phyloP scores from a whole-genome alignment of 2,888 invertebrate genomes.

The Agriopis leucophaearia region DNA sequence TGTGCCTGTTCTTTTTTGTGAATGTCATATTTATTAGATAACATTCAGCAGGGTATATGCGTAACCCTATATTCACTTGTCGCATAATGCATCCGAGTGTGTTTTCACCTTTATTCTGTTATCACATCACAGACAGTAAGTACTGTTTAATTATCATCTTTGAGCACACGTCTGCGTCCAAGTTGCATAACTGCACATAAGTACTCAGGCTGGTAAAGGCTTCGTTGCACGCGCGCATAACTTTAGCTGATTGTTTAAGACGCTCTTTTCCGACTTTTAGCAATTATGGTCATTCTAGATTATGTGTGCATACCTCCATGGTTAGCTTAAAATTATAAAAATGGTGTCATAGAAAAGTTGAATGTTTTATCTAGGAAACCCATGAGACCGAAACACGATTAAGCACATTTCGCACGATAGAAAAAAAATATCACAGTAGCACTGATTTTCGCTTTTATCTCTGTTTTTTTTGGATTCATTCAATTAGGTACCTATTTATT shows the following conservation, averaged over 20 bases:
- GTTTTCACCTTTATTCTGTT: constrained; percentile 7
- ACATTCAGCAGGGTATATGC: not conserved
- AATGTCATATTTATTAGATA: constrained; percentile 22
- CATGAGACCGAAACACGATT: no score
- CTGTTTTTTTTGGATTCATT: no score
- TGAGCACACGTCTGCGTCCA: constrained; percentile 16
- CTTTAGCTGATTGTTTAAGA: constrained; percentile 50
- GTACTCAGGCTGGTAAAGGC: constrained; percentile 37
- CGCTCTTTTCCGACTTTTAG: no score
- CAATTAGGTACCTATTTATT: no score
- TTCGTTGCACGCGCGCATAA: constrained; percentile 45
- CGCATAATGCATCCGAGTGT: not conserved
- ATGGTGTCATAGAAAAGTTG: no score
- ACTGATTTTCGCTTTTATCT: no score
- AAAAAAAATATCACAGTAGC: no score
- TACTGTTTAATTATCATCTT: constrained; percentile 18
- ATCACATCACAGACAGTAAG: constrained; percentile 11
- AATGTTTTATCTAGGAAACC: no score
- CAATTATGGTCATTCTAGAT: no score
- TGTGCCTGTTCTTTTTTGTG: constrained; percentile 10
- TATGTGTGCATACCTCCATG: no score
- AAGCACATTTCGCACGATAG: no score
- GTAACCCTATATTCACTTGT: not conserved
- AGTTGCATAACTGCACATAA: constrained; percentile 46
- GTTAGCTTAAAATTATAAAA: no score